phyloP scores from a whole-genome alignment of 2,113 vertebrate species.

The Hippocampus mohnikei region DNA sequence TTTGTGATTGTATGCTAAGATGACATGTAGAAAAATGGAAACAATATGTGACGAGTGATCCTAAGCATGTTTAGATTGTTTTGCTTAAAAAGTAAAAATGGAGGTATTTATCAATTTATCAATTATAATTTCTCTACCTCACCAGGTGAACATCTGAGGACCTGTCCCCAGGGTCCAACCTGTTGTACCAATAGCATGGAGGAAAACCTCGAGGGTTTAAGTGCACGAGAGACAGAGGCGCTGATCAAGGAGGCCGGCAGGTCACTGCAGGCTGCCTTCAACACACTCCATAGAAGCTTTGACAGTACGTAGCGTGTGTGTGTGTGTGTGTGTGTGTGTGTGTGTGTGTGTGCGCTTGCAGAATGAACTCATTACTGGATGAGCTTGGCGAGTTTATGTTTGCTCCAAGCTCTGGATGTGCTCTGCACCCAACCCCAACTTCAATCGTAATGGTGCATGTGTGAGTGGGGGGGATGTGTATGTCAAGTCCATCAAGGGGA shows the following conservation, averaged over 20 bases:
- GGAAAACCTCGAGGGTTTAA: slow-evolving; percentile 84
- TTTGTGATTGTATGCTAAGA: not conserved
- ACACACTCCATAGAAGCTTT: slow-evolving; percentile 82
- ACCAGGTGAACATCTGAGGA: slow-evolving; percentile 88
- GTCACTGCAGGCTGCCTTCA: slow-evolving; percentile 78
- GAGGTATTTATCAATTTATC: no score
- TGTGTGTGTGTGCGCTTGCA: slow-evolving; percentile 3
- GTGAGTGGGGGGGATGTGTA: slow-evolving; percentile 29
- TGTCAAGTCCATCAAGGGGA: slow-evolving; percentile 44
- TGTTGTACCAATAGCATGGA: slow-evolving; percentile 94
- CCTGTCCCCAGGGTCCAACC: slow-evolving; percentile 90
- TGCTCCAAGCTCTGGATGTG: slow-evolving; percentile 26
- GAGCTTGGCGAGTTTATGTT: slow-evolving; percentile 39
- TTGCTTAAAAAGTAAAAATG: not conserved
- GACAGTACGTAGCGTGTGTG: slow-evolving; percentile 77
- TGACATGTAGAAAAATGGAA: no score
- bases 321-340: not conserved
- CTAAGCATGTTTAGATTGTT: not conserved
- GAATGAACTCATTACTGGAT: slow-evolving; percentile 43
- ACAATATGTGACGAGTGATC: not conserved
- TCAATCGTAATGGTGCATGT: slow-evolving; percentile 9
- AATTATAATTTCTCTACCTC: no score
- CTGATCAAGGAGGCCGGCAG: slow-evolving; percentile 82
- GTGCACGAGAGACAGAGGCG: slow-evolving; percentile 81
- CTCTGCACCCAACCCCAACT: slow-evolving; percentile 19